Conservation (phyloP, 2,797 vertebrate species). For the Danio choprae region DNA sequence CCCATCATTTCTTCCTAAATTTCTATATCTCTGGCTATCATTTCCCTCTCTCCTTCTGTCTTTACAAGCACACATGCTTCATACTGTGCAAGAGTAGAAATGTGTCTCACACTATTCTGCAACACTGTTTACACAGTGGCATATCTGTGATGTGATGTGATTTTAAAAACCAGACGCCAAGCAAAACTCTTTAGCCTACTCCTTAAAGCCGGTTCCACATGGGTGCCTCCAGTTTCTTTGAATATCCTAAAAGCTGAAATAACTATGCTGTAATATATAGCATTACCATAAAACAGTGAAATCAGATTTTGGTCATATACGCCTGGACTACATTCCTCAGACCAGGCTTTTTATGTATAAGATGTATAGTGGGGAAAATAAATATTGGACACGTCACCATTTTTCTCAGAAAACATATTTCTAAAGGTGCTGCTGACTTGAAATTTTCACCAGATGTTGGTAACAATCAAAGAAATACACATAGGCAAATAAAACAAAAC, state of each 20-base stretch:
- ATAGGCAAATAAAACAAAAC: too few relatives aligned
- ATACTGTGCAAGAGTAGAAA: background rate
- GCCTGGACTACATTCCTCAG: background rate
- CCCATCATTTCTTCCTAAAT: too few relatives aligned
- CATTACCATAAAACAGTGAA: background rate
- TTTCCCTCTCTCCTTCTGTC: background rate
- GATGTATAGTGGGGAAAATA: background rate
- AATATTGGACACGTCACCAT: too few relatives aligned
- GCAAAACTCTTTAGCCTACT: background rate
- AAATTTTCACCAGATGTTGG: too few relatives aligned
- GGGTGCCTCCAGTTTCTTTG: background rate
- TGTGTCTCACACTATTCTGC: background rate
- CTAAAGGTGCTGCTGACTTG: too few relatives aligned
- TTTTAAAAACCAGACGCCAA: slow-evolving; percentile 8
- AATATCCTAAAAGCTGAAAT: background rate
- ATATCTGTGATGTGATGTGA: background rate
- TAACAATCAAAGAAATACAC: too few relatives aligned
- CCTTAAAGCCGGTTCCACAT: slow-evolving; percentile 2
- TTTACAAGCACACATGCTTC: background rate
- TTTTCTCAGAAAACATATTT: too few relatives aligned
- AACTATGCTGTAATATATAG: slow-evolving; percentile 1
- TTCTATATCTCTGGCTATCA: background rate
- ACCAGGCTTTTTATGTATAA: background rate
- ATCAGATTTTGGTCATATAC: background rate
- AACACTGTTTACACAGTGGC: background rate